A percentile compares a stretch with the other conserved stretches of the same genome.
phyloP scores from a whole-genome alignment of 2,797 vertebrate genomes.

The Smutsia gigantea region DNA sequence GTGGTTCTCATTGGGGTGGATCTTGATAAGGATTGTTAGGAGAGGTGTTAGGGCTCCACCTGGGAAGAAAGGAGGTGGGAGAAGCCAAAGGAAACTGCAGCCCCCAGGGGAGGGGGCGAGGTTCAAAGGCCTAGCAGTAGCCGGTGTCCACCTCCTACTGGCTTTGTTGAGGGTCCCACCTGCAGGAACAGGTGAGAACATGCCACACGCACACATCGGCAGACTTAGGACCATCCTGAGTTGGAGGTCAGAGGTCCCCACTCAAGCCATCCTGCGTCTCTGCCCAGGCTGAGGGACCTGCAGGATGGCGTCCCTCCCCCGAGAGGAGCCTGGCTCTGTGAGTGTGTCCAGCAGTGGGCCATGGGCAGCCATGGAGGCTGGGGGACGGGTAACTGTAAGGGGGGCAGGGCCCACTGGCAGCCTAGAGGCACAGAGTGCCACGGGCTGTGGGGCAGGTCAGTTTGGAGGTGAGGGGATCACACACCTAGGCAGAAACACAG shows the following conservation, averaged over 20 bases:
- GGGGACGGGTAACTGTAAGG: not conserved
- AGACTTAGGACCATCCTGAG: not conserved
- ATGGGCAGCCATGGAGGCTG: not conserved
- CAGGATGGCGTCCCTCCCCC: not conserved
- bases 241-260: not conserved
- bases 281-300: not conserved
- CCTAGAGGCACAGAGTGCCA: not conserved
- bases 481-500: not conserved
- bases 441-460: not conserved
- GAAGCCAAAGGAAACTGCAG: not conserved
- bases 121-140: not conserved
- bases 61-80: not conserved
- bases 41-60: not conserved
- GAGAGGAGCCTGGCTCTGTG: not conserved
- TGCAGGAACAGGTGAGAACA: not conserved
- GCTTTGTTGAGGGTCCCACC: not conserved
- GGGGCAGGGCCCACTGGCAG: not conserved
- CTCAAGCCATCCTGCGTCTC: not conserved
- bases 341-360: fast-evolving
- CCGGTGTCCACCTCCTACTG: not conserved
- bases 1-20: not conserved
- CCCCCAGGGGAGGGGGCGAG: not conserved
- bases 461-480: not conserved
- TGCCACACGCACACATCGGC: not conserved
- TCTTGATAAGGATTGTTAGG: not conserved